phyloP scores from a whole-genome alignment of 2,797 vertebrate species.

The Florisuga fusca region DNA sequence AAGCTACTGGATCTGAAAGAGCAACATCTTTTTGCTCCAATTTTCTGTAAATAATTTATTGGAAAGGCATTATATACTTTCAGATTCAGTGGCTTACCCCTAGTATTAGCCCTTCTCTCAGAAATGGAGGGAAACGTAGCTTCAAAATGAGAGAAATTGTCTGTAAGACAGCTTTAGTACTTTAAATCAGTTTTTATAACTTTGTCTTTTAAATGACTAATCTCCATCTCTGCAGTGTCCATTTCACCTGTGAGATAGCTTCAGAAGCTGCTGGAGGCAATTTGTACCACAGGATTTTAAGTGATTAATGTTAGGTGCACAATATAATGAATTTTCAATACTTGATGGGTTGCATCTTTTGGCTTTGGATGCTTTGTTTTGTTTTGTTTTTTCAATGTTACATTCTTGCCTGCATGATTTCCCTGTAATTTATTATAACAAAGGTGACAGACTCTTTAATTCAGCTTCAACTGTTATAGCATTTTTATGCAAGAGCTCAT shows the following conservation, averaged over 20 bases:
- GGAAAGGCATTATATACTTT: not conserved
- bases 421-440: conserved; percentile 13
- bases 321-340: not conserved
- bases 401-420: not conserved
- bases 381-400: not conserved
- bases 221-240: not conserved
- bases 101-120: not conserved
- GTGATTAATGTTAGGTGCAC: not conserved
- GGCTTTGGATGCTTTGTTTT: not conserved
- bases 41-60: not conserved
- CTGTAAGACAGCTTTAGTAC: not conserved
- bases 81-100: not conserved
- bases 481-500: conserved; percentile 34
- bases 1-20: not conserved
- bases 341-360: not conserved
- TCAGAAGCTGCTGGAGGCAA: conserved; percentile 28
- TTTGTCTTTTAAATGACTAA: conserved; percentile 29
- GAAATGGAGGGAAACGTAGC: accelerated
- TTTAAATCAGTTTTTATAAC: conserved; percentile 1
- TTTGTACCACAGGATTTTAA: not conserved
- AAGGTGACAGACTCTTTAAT: conserved; percentile 28
- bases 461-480: not conserved
- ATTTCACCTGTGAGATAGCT: conserved; percentile 40
- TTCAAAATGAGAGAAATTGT: conserved; percentile 7
- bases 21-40: not conserved